Percentiles rank a stretch among this genome's conserved stretches.
Conservation (phyloP, 2,888 invertebrate species). For the Ganaspis brasiliensis region DNA sequence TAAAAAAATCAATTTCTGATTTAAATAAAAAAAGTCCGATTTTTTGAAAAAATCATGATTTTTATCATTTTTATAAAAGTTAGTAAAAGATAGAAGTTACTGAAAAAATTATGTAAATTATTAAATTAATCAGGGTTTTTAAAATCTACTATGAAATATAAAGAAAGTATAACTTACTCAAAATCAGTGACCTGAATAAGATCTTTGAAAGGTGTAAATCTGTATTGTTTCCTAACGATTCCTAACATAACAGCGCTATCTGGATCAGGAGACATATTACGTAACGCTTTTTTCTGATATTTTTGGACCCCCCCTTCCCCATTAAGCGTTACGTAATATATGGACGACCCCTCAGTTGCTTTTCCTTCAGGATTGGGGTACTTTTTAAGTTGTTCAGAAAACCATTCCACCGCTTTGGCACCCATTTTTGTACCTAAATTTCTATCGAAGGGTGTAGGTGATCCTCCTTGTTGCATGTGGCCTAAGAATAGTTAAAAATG, state of each 20-base stretch:
- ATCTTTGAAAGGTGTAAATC: constrained; percentile 90
- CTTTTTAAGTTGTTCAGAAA: constrained; percentile 86
- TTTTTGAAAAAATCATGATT: too few relatives aligned
- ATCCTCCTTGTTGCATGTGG: constrained; percentile 99
- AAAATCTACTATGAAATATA: background rate
- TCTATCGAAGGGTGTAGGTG: constrained; percentile 98
- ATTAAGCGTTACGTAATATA: too few relatives aligned
- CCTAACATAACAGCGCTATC: constrained; percentile 92
- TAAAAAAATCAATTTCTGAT: too few relatives aligned
- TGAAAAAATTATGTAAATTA: too few relatives aligned
- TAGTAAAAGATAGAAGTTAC: too few relatives aligned
- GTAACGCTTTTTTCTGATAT: too few relatives aligned
- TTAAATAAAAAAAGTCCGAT: too few relatives aligned
- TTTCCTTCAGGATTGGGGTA: constrained; percentile 83
- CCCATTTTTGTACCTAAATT: constrained; percentile 99
- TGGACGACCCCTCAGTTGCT: too few relatives aligned
- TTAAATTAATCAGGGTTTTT: too few relatives aligned
- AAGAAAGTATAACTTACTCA: constrained; percentile 83
- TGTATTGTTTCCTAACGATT: constrained; percentile 91
- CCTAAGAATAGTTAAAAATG: constrained; percentile 80
- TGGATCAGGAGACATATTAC: too few relatives aligned
- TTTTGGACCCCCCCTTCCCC: too few relatives aligned
- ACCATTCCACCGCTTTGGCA: constrained; percentile 96
- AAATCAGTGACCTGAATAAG: constrained; percentile 92
- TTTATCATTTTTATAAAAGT: too few relatives aligned